Evolutionary conservation across 1,140 invertebrate species (phyloP).

Genomic region (Heliconius hewitsoni): DNA sequence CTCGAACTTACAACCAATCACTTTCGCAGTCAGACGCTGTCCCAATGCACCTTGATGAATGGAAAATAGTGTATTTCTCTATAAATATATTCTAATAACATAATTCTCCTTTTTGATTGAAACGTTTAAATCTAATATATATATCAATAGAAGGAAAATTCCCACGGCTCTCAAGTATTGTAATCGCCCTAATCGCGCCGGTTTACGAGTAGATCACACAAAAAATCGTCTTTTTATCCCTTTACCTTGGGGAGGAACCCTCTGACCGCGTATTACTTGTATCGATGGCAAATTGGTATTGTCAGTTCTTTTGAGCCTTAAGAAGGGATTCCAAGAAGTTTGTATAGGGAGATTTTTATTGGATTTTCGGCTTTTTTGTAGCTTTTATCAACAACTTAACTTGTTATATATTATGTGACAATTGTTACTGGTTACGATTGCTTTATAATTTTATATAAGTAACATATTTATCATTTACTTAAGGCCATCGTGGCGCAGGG

Average conservation of each 20-base stretch:
- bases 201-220: slow-evolving; percentile 71
- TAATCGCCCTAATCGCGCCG: slow-evolving; percentile 57
- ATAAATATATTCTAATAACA: neutral
- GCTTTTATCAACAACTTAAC: slow-evolving; percentile 24
- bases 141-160: slow-evolving; percentile 40
- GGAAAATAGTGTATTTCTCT: neutral
- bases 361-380: slow-evolving; percentile 44
- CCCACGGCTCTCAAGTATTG: slow-evolving; percentile 60
- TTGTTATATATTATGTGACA: neutral
- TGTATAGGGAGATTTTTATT: slow-evolving; percentile 54
- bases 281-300: slow-evolving; percentile 75
- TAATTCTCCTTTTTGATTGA: neutral
- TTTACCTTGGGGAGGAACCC: slow-evolving; percentile 54
- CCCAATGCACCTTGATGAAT: too few relatives aligned
- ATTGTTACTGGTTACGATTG: too few relatives aligned
- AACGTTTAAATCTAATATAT: neutral
- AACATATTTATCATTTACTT: too few relatives aligned
- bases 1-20: too few relatives aligned
- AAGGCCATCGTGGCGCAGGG: too few relatives aligned
- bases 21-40: too few relatives aligned
- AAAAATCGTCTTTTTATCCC: slow-evolving; percentile 72
- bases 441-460: too few relatives aligned
- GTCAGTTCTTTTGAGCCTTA: slow-evolving; percentile 47
- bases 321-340: slow-evolving; percentile 49
- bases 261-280: slow-evolving; percentile 61